These are phyloP conservation scores for Masnerella sp. DNA, from an alignment of 2,888 invertebrate genomes.

Conservation along the genomic window DNA sequence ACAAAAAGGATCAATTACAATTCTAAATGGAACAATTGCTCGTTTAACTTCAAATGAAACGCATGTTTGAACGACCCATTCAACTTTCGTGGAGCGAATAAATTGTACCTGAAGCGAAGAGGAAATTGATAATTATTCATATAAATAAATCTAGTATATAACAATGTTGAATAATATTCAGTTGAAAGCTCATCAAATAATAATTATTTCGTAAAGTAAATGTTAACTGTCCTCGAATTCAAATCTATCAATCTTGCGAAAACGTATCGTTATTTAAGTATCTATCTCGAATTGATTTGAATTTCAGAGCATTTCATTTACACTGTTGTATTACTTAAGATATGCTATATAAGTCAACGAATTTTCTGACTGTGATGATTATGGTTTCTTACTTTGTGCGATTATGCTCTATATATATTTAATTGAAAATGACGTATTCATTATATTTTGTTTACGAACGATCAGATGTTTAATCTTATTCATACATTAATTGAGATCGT, in stretches of 20 bases:
- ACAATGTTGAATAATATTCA: slow-evolving; percentile 44
- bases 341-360: slow-evolving; percentile 48
- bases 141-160: slow-evolving; percentile 35
- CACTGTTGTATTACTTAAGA: slow-evolving; percentile 34
- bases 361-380: slow-evolving; percentile 55
- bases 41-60: slow-evolving; percentile 29
- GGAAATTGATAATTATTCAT: slow-evolving; percentile 43
- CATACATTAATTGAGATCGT: too few species aligned
- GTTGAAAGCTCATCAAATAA: slow-evolving; percentile 49
- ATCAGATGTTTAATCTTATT: too few species aligned
- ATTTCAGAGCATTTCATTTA: slow-evolving; percentile 27
- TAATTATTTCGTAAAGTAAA: slow-evolving; percentile 46
- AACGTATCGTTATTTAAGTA: slow-evolving; percentile 42
- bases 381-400: slow-evolving; percentile 35
- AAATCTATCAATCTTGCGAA: slow-evolving; percentile 33
- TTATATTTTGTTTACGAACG: too few species aligned
- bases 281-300: slow-evolving; percentile 24
- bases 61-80: slow-evolving; percentile 21
- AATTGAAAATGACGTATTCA: too few species aligned
- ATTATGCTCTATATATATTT: too few species aligned
- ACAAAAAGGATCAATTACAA: slow-evolving; percentile 41
- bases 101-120: slow-evolving; percentile 54
- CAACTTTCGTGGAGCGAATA: slow-evolving; percentile 30
- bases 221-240: slow-evolving; percentile 54
- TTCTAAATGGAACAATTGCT: slow-evolving; percentile 37